phyloP scores from a whole-genome alignment of 1,140 invertebrate species.

The Lepidurus apus region DNA sequence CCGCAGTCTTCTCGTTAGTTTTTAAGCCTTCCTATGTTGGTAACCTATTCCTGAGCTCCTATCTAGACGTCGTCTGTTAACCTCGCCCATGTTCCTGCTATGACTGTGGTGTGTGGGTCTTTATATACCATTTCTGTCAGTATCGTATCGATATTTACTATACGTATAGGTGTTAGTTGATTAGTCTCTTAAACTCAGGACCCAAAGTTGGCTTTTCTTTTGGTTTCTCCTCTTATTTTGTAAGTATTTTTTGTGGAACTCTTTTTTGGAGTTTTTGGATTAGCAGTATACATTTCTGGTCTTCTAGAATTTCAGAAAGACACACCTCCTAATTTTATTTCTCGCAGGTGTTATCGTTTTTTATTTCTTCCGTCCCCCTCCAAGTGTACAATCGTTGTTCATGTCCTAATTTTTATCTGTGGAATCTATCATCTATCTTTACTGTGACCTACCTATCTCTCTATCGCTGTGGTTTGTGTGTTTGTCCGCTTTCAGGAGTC shows the following conservation, averaged over 20 bases:
- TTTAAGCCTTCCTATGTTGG: neutral
- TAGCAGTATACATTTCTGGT: too few species aligned
- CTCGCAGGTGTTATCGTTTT: too few species aligned
- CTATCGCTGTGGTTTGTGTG: conserved; percentile 16
- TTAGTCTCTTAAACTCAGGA: neutral
- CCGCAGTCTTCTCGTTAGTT: neutral
- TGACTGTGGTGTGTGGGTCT: conserved; percentile 28
- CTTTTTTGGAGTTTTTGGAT: too few species aligned
- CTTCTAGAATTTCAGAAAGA: too few species aligned
- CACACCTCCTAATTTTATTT: too few species aligned
- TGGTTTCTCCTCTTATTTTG: too few species aligned
- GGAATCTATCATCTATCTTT: neutral
- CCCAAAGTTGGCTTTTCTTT: neutral
- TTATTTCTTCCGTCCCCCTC: neutral
- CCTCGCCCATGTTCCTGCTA: conserved; percentile 5
- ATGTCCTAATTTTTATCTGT: neutral
- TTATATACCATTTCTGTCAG: neutral
- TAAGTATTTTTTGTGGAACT: too few species aligned
- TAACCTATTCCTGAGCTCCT: neutral
- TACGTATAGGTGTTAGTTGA: neutral
- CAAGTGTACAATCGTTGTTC: neutral
- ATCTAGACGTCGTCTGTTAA: conserved; percentile 20
- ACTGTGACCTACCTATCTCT: neutral
- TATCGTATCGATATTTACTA: neutral
- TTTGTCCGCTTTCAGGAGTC: conserved; percentile 67